A percentile compares a stretch with the other conserved stretches of the same genome.
Evolutionary conservation across 2,888 invertebrate genomes (phyloP).

Genomic region (Netelia melanura): DNA sequence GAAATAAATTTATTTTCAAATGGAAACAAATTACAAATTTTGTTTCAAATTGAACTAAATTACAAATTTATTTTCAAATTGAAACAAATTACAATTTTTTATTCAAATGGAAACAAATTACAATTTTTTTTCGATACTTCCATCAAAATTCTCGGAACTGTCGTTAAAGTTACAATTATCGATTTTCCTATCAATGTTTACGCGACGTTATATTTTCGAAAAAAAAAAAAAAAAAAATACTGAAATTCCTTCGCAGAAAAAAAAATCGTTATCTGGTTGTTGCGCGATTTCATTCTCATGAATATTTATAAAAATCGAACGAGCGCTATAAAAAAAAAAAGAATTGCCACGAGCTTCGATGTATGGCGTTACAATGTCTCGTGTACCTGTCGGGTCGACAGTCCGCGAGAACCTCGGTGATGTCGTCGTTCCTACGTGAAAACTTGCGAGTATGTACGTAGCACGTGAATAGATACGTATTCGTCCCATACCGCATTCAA

Average conservation of each 20-base stretch:
- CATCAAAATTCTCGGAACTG: no score
- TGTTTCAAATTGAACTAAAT: no score
- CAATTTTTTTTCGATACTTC: no score
- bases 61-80: no score
- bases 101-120: no score
- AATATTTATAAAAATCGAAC: not conserved
- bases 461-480: constrained; percentile 24
- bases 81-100: no score
- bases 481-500: not conserved
- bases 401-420: not conserved
- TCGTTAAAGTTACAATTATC: no score
- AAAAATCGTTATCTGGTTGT: not conserved
- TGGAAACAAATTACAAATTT: no score
- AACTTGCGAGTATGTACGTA: constrained; percentile 16
- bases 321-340: not conserved
- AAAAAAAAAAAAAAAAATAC: not conserved
- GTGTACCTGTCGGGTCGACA: constrained; percentile 15
- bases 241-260: not conserved
- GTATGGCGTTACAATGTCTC: not conserved
- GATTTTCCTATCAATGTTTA: no score
- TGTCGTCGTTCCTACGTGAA: constrained; percentile 23
- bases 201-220: not conserved
- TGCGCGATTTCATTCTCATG: not conserved
- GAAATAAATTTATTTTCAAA: no score
- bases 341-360: not conserved